A percentile compares a stretch with the other conserved stretches of the same genome.
phyloP scores from a whole-genome alignment of 2,113 vertebrate species.

The Syrrhaptes paradoxus region DNA sequence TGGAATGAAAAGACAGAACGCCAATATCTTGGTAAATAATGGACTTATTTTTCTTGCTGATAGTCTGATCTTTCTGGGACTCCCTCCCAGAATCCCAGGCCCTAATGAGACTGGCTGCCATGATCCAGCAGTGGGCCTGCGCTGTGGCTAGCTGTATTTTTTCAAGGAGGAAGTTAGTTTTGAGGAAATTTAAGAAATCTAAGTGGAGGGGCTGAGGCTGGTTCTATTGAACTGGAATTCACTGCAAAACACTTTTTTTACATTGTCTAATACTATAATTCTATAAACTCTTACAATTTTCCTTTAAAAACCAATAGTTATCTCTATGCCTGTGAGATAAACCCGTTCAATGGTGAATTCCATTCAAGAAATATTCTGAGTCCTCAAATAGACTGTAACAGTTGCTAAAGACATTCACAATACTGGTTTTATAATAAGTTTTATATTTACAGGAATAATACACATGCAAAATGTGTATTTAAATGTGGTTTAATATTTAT shows the following conservation, averaged over 20 bases:
- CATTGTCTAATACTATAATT: not conserved
- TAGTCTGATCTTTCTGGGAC: slow-evolving; percentile 48
- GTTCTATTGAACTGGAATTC: not conserved
- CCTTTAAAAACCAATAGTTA: not conserved
- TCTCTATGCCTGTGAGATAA: not conserved
- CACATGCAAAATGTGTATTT: not conserved
- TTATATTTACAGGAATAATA: not conserved
- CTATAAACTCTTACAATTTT: not conserved
- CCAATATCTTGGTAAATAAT: slow-evolving; percentile 70
- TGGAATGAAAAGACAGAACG: slow-evolving; percentile 57
- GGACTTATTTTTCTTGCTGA: slow-evolving; percentile 66
- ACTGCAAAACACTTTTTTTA: not conserved
- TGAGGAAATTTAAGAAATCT: not conserved
- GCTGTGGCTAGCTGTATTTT: not conserved
- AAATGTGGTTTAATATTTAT: not conserved
- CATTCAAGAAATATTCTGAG: not conserved
- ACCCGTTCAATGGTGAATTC: not conserved
- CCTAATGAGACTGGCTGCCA: not conserved
- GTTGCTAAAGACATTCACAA: not conserved
- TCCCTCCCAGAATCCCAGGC: slow-evolving; percentile 5
- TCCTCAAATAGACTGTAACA: not conserved
- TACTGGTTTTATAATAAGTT: not conserved
- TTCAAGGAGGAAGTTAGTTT: not conserved
- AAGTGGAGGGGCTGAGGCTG: not conserved
- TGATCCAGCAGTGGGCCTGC: not conserved